A percentile compares a stretch with the other conserved stretches of the same genome.
These are phyloP conservation scores for Darevskia mixta DNA, from an alignment of 2,797 vertebrate species.

Conservation along the genomic window DNA sequence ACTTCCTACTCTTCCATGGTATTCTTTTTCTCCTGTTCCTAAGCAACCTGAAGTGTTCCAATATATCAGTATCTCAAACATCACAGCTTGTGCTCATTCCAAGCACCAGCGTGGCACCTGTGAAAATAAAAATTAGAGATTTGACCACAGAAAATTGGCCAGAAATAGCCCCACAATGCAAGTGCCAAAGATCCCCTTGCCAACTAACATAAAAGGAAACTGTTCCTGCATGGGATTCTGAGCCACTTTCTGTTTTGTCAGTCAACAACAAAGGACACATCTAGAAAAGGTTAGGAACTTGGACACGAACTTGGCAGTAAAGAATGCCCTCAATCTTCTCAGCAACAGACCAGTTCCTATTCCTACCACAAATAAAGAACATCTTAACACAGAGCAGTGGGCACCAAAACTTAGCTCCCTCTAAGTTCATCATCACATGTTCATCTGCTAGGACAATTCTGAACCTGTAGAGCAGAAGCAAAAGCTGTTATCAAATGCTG, in stretches of 20 bases:
- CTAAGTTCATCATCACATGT: neutral
- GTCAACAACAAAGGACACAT: neutral
- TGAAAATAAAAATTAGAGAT: constrained; percentile 18
- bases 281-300: neutral
- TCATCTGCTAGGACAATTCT: neutral
- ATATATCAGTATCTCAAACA: constrained; percentile 28
- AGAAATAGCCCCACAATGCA: neutral
- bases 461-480: neutral
- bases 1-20: constrained; percentile 25
- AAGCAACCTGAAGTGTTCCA: constrained; percentile 38
- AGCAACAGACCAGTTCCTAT: neutral
- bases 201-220: constrained; percentile 4
- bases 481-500: neutral
- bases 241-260: neutral
- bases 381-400: neutral
- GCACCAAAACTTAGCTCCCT: neutral
- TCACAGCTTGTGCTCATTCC: constrained; percentile 26
- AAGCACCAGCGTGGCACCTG: constrained; percentile 28
- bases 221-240: neutral
- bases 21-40: constrained; percentile 41
- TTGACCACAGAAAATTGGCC: constrained; percentile 1
- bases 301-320: neutral
- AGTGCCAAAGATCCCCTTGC: neutral
- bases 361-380: neutral
- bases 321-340: constrained; percentile 19